Evolutionary conservation across 2,888 invertebrate species (phyloP), one percentile per base, ranked within the genome.

Genomic region (Carabus problematicus): DNA sequence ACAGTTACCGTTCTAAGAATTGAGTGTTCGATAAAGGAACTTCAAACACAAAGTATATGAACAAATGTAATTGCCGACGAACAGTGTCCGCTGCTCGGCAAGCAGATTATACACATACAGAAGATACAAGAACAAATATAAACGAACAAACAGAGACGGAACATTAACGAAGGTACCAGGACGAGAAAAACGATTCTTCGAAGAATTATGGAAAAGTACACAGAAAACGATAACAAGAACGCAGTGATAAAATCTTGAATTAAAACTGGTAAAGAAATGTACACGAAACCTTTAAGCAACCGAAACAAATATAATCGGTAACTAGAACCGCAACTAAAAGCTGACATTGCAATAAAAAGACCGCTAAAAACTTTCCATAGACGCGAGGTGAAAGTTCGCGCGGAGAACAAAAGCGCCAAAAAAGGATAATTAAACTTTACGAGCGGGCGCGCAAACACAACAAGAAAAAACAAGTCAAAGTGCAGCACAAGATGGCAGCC

Each of bases 1-100:
- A 66, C 68, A 68, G 68, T 68, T 54, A 54, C 69, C 70, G 70
- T 63, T n/a, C 67, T 62, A 63, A 70, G 70, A 72, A 72, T 71
- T 71, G 71, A 71, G 70, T 72, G 70, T 70, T 71, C 71, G 68
- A 70, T 61, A 58, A 71, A 70, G 14, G 52, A 14, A 19, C 19
- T 52, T 52, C n/a, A 39, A 29, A 56, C 55, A 12, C 18, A 68
- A 39, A 47, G 54, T 66, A 67, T 67, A 63, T 56, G 56, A 58
- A 70, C 67, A 70, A 70, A 70, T 70, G 70, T 70, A 70, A 70
- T 70, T 67, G 70, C 67, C 56, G 45, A 55, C 60, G 61, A 63
- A 64, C 58, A 64, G 42, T 60, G 52, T 45, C 14, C 29, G 2
- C 29, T 29, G 29, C 6, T 29, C 29, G 6, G 29, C 29, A 29